A percentile compares a stretch with the other conserved stretches of the same genome.
These are phyloP conservation scores for Callorhinus ursinus DNA, from an alignment of 2,113 vertebrate genomes.

Conservation along the genomic window DNA sequence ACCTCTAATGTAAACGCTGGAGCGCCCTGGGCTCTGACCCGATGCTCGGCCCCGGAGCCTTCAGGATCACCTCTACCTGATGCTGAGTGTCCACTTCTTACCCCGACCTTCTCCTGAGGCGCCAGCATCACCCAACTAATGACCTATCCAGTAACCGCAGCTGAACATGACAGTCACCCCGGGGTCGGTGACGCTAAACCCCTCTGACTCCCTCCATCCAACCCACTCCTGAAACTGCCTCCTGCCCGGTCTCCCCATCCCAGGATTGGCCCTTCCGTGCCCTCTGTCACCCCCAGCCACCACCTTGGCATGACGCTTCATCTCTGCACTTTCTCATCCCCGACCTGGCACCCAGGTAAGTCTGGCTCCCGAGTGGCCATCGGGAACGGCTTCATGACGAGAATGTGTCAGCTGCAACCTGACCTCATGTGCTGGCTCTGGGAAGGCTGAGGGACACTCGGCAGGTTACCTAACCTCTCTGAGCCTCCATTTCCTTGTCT, in stretches of 20 bases:
- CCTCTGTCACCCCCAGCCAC: accelerated
- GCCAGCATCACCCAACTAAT: too few relatives aligned
- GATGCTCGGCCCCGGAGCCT: not conserved
- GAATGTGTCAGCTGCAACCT: not conserved
- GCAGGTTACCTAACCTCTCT: not conserved
- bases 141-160: too few relatives aligned
- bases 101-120: not conserved
- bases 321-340: not conserved
- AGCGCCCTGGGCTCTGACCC: not conserved
- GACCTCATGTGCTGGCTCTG: not conserved
- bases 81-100: not conserved
- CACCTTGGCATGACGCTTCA: accelerated
- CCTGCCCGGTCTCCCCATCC: not conserved
- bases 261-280: not conserved
- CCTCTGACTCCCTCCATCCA: accelerated
- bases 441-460: not conserved
- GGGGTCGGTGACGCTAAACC: not conserved
- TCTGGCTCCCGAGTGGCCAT: too few relatives aligned
- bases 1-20: not conserved
- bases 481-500: not conserved
- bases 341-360: not conserved
- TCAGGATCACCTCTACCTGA: not conserved
- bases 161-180: not conserved
- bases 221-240: not conserved
- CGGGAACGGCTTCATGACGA: too few relatives aligned